A percentile compares a stretch with the other conserved stretches of the same genome.
Evolutionary conservation across 2,888 invertebrate genomes (phyloP).

Genomic region (Acrobasis suavella): DNA sequence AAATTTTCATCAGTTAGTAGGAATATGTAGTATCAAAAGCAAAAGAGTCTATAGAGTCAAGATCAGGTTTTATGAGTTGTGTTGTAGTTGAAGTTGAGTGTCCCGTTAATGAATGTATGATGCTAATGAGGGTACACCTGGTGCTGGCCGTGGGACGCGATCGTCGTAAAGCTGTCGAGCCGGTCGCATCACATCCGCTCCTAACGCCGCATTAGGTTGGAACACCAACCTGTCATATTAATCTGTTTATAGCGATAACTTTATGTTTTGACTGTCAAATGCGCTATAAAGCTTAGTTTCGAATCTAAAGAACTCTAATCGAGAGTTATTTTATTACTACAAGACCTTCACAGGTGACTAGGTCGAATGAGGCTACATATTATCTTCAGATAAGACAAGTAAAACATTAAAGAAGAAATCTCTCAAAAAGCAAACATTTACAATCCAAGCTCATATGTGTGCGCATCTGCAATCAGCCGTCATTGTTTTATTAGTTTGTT

Average conservation of each 20-base stretch:
- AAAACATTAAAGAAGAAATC: background rate
- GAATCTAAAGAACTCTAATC: background rate
- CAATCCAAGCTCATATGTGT: constrained; percentile 3
- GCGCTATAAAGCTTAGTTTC: background rate
- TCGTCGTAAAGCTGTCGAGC: constrained; percentile 30
- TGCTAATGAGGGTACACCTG: constrained; percentile 71
- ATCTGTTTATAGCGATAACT: constrained; percentile 3
- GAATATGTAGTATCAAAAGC: background rate
- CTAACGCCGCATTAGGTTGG: constrained; percentile 17
- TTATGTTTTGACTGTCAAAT: constrained; percentile 7
- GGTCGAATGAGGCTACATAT: too few relatives aligned
- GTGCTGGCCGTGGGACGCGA: constrained; percentile 41
- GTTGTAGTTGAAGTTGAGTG: constrained; percentile 44
- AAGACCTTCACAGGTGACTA: too few relatives aligned
- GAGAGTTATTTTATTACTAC: background rate
- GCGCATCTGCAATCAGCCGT: constrained; percentile 43
- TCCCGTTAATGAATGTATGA: constrained; percentile 72
- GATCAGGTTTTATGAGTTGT: constrained; percentile 51
- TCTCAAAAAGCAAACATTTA: background rate
- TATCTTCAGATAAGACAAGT: too few relatives aligned
- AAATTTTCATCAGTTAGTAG: too few relatives aligned
- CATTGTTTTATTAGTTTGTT: constrained; percentile 56
- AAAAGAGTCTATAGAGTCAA: constrained; percentile 31
- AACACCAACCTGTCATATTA: constrained; percentile 17
- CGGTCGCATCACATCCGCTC: constrained; percentile 28